Conservation (phyloP, 2,113 vertebrate species). For the Illadopsis cleaveri region DNA sequence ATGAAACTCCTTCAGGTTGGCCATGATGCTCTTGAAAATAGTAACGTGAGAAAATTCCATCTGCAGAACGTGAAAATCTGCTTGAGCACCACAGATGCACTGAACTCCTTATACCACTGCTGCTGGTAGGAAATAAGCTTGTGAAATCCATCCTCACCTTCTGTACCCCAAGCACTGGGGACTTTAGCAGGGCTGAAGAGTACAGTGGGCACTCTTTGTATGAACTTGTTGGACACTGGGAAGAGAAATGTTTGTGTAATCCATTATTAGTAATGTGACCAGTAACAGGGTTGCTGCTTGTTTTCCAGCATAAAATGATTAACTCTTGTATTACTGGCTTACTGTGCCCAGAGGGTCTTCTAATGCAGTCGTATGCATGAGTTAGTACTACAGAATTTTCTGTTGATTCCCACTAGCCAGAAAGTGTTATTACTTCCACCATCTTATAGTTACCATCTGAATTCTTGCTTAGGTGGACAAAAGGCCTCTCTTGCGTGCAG, state of each 20-base stretch:
- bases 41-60: neutral
- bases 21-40: neutral
- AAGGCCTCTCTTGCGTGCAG: neutral
- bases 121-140: neutral
- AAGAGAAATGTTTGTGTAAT: neutral
- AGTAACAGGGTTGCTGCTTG: neutral
- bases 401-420: neutral
- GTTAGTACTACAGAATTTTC: neutral
- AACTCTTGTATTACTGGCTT: neutral
- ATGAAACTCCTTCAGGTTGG: neutral
- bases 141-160: neutral
- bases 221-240: neutral
- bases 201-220: neutral
- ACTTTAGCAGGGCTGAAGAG: neutral
- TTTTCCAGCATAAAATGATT: neutral
- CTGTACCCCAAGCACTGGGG: too few relatives aligned
- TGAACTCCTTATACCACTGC: neutral
- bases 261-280: neutral
- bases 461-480: neutral
- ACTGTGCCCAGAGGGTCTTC: neutral
- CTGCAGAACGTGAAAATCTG: neutral
- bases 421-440: neutral
- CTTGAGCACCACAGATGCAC: neutral
- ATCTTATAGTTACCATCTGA: neutral
- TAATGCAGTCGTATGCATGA: neutral